Base-by-base conservation (phyloP, 2,888 invertebrate species). In the Sarcophaga rosellei region DNA sequence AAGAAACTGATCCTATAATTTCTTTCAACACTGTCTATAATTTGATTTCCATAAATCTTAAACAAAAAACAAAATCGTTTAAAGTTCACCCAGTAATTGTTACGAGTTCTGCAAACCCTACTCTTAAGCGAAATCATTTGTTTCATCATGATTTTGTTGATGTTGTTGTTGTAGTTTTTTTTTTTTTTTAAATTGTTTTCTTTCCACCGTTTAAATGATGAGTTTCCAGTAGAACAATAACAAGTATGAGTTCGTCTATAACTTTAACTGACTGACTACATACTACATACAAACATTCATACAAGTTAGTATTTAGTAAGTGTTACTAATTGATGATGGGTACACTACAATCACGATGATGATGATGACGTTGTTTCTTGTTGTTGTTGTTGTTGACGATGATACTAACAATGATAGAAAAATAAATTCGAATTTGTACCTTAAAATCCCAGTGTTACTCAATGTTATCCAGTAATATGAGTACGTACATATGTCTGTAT, bases 311-410 rank as follows among this genome's bases (percentile, higher is more conserved):
- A 53, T 17, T 53, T 45, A 75, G 59, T 73, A 86, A 86, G 73
- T 83, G 83, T 74, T 83, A 65, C 83, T 86, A 86, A 86, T 86
- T 86, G 83, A 73, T 70, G 76, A 74, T 77, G 80, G n/a, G 68
- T 59, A 21, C 21, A 21, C 44, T 61, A 21, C n/a, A 35, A 35
- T 69, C 20, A 75, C 66, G 12, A 75, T 75, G 53, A 78, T 70
- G 62, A 62, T 59, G 66, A 59, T 65, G 44, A 21, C 5, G 21
- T 10, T 2, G 35, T 8, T 23, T 6, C 0, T 10, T 35, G 8
- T 35, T 2, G 35, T 35, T 35, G 8, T 35, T 35, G 35, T 35
- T 25, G 47, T 62, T 69, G 8, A 35, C 2, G 68, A 69, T 57
- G 75, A 57, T 53, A 53, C 53, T 53, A 17, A 17, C 53, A 53